Base-by-base conservation (phyloP, 2,797 vertebrate species). In the Karalla daura region DNA sequence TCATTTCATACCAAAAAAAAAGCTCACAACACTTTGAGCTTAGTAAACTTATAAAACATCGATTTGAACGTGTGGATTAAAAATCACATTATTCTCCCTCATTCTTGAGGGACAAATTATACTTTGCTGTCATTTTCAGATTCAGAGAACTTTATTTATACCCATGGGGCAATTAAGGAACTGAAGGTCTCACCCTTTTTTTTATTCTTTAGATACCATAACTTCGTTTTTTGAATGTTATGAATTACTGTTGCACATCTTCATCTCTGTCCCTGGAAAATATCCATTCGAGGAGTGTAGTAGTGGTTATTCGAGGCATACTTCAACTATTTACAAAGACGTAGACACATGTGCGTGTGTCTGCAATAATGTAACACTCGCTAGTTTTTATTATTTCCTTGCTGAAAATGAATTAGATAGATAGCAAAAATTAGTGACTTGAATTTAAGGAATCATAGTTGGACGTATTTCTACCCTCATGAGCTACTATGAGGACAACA, bases 401-500 rank as follows among this genome's bases (percentile, higher is more conserved):
- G n/a, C n/a, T n/a, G n/a, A n/a, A n/a, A n/a, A n/a, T n/a, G n/a
- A n/a, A n/a, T n/a, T n/a, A n/a, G n/a, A n/a, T n/a, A n/a, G n/a
- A n/a, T n/a, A n/a, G n/a, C n/a, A n/a, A n/a, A n/a, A 52, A 58
- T 64, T 9, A 68, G 2, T 20, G 21, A 5, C 4, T 65, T 63
- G 2, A 62, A 41, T 73, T 53, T 0, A 49, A 43, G 25, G 40
- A 46, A 30, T 30, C 0, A 1, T 14, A 13, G 1, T 32, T 65
- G 70, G 36, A 67, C 18, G 7, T 32, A 58, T 27, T 37, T 35
- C 49, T 24, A 3, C 15, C 21, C 11, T 25, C 17, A n/a, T 49
- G 23, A 60, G 39, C 36, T 27, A 65, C 50, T 59, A 43, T 73
- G 45, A 32, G 44, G 41, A 66, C 40, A 46, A 5, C 23, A 47